A percentile compares a stretch with the other conserved stretches of the same genome.
Evolutionary conservation across 2,113 vertebrate species (phyloP).

Genomic region (Panurus biarmicus): DNA sequence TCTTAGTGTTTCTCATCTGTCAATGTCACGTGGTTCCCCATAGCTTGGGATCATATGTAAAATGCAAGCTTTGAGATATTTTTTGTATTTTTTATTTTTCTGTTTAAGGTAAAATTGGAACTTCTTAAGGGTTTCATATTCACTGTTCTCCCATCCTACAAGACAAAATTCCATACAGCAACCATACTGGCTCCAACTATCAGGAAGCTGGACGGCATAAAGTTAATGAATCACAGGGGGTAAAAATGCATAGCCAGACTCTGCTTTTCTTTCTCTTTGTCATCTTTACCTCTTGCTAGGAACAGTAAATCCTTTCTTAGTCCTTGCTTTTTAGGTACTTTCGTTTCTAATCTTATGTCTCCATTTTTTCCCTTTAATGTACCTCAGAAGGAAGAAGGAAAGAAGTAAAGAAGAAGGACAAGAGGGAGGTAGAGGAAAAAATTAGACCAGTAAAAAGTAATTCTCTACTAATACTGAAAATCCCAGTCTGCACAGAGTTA

Average conservation of each 20-base stretch:
- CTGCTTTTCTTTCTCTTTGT: background rate
- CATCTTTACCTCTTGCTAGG: conserved; percentile 12
- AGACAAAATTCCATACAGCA: conserved; percentile 73
- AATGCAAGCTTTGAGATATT: background rate
- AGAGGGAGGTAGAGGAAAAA: conserved; percentile 44
- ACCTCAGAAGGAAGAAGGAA: conserved; percentile 52
- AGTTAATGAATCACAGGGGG: conserved; percentile 49
- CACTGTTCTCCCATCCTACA: conserved; percentile 56
- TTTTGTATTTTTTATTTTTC: background rate
- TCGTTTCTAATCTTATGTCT: conserved; percentile 57
- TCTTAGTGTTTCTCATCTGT: conserved; percentile 24
- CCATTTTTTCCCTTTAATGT: conserved; percentile 47
- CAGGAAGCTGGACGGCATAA: conserved; percentile 23
- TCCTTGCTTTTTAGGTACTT: conserved; percentile 16
- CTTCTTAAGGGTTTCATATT: conserved; percentile 1
- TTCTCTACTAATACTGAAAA: background rate
- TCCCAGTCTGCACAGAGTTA: background rate
- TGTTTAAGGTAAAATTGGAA: background rate
- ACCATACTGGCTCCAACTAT: conserved; percentile 30
- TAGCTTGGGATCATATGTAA: background rate
- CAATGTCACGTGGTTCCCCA: background rate
- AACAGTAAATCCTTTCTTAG: background rate
- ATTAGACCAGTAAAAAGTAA: background rate
- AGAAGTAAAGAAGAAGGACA: conserved; percentile 54
- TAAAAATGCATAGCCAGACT: conserved; percentile 42